Percentiles rank a stretch among this genome's conserved stretches.
These are phyloP conservation scores for Orussus abietinus DNA, from an alignment of 1,140 invertebrate genomes.

Conservation along the genomic window DNA sequence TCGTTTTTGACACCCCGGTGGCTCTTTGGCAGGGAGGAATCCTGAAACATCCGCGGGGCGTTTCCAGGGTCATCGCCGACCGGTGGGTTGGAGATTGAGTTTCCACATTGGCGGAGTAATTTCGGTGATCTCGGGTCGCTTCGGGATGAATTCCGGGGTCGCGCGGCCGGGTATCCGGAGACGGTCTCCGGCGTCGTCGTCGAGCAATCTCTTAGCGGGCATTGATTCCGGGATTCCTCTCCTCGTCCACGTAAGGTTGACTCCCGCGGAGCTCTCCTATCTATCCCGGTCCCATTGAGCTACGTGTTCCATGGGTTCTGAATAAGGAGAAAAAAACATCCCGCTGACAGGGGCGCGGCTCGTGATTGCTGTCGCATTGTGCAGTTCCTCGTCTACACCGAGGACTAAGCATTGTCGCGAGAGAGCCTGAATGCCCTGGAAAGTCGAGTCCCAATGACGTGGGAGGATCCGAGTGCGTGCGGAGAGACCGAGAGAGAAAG, in stretches of 20 bases:
- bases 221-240: slow-evolving; percentile 14
- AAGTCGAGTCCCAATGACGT: slow-evolving; percentile 37
- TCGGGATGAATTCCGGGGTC: no score
- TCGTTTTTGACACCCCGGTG: no score
- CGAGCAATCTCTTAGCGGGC: no score
- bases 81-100: no score
- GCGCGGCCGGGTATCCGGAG: no score
- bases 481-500: not conserved
- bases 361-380: slow-evolving; percentile 54
- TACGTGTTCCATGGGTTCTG: slow-evolving; percentile 21
- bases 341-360: slow-evolving; percentile 50
- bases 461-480: slow-evolving; percentile 31
- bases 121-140: no score
- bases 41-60: no score
- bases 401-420: slow-evolving; percentile 39
- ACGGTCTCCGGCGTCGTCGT: no score
- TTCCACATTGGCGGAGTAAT: no score
- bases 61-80: no score
- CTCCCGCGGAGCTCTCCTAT: slow-evolving; percentile 20
- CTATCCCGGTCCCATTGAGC: slow-evolving; percentile 18
- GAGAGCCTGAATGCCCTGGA: slow-evolving; percentile 32
- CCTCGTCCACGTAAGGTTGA: no score
- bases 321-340: slow-evolving; percentile 32
- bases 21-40: no score
- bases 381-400: slow-evolving; percentile 31